Evolutionary conservation across 2,888 invertebrate genomes (phyloP).

Genomic region (Drosophila lacicola): DNA sequence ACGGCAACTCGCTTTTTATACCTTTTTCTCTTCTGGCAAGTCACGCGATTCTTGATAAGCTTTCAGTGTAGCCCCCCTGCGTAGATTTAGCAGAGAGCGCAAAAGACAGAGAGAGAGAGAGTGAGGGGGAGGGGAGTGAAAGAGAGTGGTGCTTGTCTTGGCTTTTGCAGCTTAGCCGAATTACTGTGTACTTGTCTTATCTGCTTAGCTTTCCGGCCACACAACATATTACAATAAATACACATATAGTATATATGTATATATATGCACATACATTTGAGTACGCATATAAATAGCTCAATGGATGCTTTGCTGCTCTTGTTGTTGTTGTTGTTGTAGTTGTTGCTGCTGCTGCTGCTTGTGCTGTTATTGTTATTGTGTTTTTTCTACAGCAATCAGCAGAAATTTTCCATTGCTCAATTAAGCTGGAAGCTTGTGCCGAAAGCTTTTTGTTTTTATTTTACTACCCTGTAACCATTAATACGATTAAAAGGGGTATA

Average conservation of each 20-base stretch:
- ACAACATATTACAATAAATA: neutral
- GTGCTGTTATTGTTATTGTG: constrained; percentile 27
- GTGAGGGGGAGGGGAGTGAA: neutral
- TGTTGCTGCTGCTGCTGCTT: constrained; percentile 17
- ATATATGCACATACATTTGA: neutral
- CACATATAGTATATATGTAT: neutral
- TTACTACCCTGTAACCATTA: neutral
- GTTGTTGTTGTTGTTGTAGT: constrained; percentile 12
- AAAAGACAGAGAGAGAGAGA: neutral
- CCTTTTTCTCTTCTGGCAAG: constrained; percentile 8
- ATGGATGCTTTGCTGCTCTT: constrained; percentile 19
- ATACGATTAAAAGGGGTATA: neutral
- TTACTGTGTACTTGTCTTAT: constrained; percentile 36
- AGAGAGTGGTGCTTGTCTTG: neutral
- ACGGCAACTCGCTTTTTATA: constrained; percentile 58
- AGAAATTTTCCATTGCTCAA: constrained; percentile 66
- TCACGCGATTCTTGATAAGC: constrained; percentile 42
- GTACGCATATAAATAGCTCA: constrained; percentile 46
- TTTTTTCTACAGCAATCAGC: constrained; percentile 35
- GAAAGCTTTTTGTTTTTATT: constrained; percentile 27
- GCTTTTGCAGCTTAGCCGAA: constrained; percentile 35
- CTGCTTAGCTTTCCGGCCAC: constrained; percentile 21
- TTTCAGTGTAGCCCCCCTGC: constrained; percentile 40
- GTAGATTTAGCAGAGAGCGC: constrained; percentile 2
- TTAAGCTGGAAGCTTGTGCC: constrained; percentile 38